These are phyloP conservation scores for Australoheros scitulus DNA, from an alignment of 2,113 vertebrate species.

Conservation along the genomic window DNA sequence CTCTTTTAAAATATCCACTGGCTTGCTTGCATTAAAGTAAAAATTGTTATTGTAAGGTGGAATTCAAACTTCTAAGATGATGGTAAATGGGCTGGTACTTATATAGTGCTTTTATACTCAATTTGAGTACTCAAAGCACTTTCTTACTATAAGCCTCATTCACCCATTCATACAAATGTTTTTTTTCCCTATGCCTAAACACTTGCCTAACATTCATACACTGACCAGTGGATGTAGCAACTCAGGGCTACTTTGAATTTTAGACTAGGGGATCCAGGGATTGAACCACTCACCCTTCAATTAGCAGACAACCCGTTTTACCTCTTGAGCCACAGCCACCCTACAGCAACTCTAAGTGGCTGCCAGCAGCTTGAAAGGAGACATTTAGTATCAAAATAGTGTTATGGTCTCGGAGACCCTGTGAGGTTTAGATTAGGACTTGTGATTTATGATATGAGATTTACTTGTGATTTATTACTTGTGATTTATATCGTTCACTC, in stretches of 20 bases:
- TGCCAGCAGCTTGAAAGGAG: neutral
- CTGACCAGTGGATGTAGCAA: too few species aligned
- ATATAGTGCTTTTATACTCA: neutral
- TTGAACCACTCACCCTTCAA: neutral
- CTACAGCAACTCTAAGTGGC: neutral
- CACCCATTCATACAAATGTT: neutral
- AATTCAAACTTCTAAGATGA: neutral
- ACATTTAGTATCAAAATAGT: neutral
- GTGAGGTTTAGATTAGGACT: neutral
- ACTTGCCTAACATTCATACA: accelerated
- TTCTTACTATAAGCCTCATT: neutral
- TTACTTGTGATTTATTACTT: neutral
- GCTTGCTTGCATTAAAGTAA: neutral
- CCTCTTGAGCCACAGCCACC: neutral
- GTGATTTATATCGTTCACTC: neutral
- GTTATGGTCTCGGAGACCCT: neutral
- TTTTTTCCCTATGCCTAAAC: neutral
- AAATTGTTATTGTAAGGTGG: neutral
- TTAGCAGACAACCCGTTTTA: neutral
- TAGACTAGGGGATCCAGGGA: neutral
- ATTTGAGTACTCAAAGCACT: neutral
- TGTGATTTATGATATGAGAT: neutral
- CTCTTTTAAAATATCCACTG: neutral
- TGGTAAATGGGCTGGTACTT: neutral
- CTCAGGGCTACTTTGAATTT: neutral